phyloP scores from a whole-genome alignment of 2,888 invertebrate genomes.

The Rhyacophila evoluta region DNA sequence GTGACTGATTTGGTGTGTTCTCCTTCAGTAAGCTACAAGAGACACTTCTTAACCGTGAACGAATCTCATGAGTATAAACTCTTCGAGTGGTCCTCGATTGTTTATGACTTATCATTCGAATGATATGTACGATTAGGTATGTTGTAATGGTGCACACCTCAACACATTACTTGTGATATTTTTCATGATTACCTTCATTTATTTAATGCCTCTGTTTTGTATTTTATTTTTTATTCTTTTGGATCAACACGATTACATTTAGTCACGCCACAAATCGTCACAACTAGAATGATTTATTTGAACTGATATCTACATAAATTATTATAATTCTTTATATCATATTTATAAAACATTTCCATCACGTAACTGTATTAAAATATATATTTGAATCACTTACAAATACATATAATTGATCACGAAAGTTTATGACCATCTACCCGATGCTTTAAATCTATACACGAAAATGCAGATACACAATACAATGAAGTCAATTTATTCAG shows the following conservation, averaged over 20 bases:
- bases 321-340: too few species aligned
- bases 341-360: too few species aligned
- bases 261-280: background rate
- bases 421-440: too few species aligned
- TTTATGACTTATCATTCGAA: constrained; percentile 18
- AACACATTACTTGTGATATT: constrained; percentile 8
- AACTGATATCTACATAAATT: too few species aligned
- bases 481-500: too few species aligned
- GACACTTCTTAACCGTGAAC: background rate
- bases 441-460: too few species aligned
- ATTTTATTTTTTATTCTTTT: background rate
- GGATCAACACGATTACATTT: background rate
- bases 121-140: constrained; percentile 4
- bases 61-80: background rate
- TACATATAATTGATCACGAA: too few species aligned
- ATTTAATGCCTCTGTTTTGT: constrained; percentile 1
- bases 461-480: too few species aligned
- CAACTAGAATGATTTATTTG: too few species aligned
- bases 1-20: background rate
- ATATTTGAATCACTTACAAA: too few species aligned
- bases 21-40: too few species aligned
- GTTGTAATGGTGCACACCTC: background rate
- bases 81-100: background rate
- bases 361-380: too few species aligned
- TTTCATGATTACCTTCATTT: constrained; percentile 22